Percentiles rank a stretch among this genome's conserved stretches.
phyloP scores from a whole-genome alignment of 2,797 vertebrate species.

The Bryconaethiops microstoma region DNA sequence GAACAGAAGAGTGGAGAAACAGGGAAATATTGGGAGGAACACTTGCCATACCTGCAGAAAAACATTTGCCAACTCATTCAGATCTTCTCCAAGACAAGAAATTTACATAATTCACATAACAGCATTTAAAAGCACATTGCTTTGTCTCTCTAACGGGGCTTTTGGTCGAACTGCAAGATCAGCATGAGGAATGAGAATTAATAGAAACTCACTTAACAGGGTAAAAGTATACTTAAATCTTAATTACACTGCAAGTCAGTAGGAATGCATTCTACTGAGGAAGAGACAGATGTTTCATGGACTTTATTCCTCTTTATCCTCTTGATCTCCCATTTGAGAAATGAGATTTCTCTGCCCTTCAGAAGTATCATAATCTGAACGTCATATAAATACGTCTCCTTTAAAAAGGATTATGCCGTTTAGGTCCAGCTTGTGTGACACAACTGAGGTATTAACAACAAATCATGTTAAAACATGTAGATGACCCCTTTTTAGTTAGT shows the following conservation, averaged over 20 bases:
- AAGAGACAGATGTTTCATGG: constrained; percentile 74
- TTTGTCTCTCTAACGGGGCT: constrained; percentile 61
- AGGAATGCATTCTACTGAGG: constrained; percentile 73
- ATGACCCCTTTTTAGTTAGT: not conserved
- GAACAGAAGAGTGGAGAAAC: not conserved
- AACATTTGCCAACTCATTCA: not conserved
- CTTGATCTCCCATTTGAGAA: constrained; percentile 40
- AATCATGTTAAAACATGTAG: constrained; percentile 4
- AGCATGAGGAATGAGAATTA: constrained; percentile 72
- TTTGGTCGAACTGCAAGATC: constrained; percentile 66
- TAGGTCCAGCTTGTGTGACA: not conserved
- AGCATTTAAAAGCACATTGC: constrained; percentile 59
- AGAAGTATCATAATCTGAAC: constrained; percentile 32
- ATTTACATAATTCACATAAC: constrained; percentile 17
- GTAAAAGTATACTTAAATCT: constrained; percentile 80
- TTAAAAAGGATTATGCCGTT: not conserved
- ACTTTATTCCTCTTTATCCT: constrained; percentile 54
- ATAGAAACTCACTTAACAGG: constrained; percentile 78
- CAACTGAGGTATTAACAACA: not conserved
- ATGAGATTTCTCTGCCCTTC: constrained; percentile 32
- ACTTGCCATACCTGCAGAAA: not conserved
- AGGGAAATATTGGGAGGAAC: not conserved
- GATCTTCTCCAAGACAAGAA: constrained; percentile 8
- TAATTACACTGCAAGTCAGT: constrained; percentile 79
- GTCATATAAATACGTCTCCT: not conserved